Percentiles rank a stretch among this genome's conserved stretches.
Evolutionary conservation across 2,888 invertebrate genomes (phyloP).

Genomic region (Neria commutata): DNA sequence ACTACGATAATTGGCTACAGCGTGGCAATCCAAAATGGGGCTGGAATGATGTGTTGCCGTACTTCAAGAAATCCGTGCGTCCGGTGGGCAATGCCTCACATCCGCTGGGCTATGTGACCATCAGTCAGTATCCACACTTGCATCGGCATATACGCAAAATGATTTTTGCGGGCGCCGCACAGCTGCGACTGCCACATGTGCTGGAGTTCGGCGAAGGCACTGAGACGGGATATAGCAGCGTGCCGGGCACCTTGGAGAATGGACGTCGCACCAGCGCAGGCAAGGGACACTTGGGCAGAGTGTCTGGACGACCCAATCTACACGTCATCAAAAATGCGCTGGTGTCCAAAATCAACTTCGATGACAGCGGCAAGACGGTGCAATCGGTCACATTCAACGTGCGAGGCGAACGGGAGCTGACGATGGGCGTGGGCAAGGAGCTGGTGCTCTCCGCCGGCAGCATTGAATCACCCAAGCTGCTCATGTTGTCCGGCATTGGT

Average conservation of each 20-base stretch:
- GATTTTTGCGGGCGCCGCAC: conserved; percentile 61
- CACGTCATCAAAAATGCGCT: conserved; percentile 66
- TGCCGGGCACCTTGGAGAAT: conserved; percentile 64
- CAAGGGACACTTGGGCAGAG: conserved; percentile 70
- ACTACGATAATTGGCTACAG: conserved; percentile 70
- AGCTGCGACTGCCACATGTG: conserved; percentile 61
- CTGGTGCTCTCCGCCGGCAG: conserved; percentile 55
- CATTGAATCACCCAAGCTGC: conserved; percentile 53
- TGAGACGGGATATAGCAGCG: conserved; percentile 64
- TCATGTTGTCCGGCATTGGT: conserved; percentile 58
- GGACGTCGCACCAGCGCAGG: conserved; percentile 78
- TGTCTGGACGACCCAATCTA: conserved; percentile 65
- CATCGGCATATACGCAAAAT: conserved; percentile 35
- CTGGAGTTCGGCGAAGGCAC: conserved; percentile 57
- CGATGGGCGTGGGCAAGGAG: conserved; percentile 44
- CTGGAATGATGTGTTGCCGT: conserved; percentile 77
- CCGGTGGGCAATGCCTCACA: conserved; percentile 39
- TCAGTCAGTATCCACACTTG: conserved; percentile 57
- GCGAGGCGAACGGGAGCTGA: conserved; percentile 55
- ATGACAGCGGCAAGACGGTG: conserved; percentile 60
- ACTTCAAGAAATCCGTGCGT: conserved; percentile 75
- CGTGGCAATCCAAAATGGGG: conserved; percentile 72
- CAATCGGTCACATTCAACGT: conserved; percentile 63
- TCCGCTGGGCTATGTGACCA: conserved; percentile 57
- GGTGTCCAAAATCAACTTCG: conserved; percentile 66